Base-by-base conservation (phyloP, 2,888 invertebrate genomes). In the Synanthedon myopaeformis region DNA sequence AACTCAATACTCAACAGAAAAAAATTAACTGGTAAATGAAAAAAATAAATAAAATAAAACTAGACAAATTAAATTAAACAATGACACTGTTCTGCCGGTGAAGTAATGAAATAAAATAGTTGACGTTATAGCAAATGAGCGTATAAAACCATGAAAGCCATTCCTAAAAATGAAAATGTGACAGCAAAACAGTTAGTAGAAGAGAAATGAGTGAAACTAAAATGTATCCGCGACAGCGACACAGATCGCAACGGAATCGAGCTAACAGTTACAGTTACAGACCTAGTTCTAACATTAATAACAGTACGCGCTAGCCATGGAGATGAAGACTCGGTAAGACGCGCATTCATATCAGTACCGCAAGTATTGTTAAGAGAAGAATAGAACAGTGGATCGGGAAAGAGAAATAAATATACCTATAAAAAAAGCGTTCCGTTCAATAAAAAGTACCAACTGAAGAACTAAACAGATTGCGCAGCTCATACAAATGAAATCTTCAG, bases 391-490 rank as follows among this genome's bases (percentile, higher is more conserved):
- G 82, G 78, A 81, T 78, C 85, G 69, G 81, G 83, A 87, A 85
- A 84, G 85, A 84, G 72, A 86, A 85, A 84, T 80, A 86, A 82
- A 84, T 78, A 83, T 82, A 82, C 86, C 86, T 86, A 86, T 81
- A 87, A 87, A 35, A 35, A 84, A 87, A 87, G 87, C 87, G 78
- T 85, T 79, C 78, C 83, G 77, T 76, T 78, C 77, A 71, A 82
- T 74, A 75, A 76, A 23, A 35, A 35, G 35, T 69, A 76, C 75
- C 78, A 80, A 85, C 82, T 82, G 83, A 85, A 85, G 81, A 85
- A 85, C 82, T 86, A 87, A 87, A 86, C 78, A 87, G 76, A 78
- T 85, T 86, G 87, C 85, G 86, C 86, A 87, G 86, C 86, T 86
- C 85, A 86, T 84, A 76, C 84, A 86, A 86, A 85, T 84, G 82